Evolutionary conservation across 2,797 vertebrate species (phyloP), one percentile per base, ranked within the genome.

Genomic region (Otolemur crassicaudatus): DNA sequence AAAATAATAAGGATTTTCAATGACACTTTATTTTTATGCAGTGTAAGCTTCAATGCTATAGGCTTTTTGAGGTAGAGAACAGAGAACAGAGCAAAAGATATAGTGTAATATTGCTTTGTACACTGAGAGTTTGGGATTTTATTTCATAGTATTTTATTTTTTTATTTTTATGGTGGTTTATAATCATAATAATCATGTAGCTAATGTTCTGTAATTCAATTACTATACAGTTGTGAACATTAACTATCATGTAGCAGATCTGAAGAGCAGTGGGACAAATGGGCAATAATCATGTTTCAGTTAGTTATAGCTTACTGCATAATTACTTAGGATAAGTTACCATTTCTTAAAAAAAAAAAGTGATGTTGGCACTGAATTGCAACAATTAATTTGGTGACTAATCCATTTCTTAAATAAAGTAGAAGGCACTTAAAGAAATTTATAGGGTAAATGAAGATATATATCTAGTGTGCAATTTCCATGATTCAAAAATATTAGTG

Each of bases 201-300:
- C 94, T 98, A 98, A 98, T 98, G 96, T 97, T 98, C 97, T 98
- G 92, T 98, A 98, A 98, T 98, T 98, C 97, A 99, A 98, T 98
- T 98, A 98, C 72, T 96, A 80, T 93, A 73, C 95, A 97, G 93
- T 98, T 97, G 87, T 98, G 94, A 98, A 93, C 94, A 96, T 98
- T 98, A 98, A 97, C 88, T 97, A 94, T 98, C 97, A 96, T 93
- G 95, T 95, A 97, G 95, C 97, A 96, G 95, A 98, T 97, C 95
- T 97, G 97, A 98, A 97, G 93, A 98, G 86, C 95, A 97, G 95
- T 98, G 97, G 96, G 96, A 98, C 96, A 98, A 98, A 97, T 92
- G 86, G 96, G 90, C 87, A 96, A 94, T 83, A 77, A 95, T 98
- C 94, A 97, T 97, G 97, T 98, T 98, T 98, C 96, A 97, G 95